Conservation (phyloP, 1,140 invertebrate species). For the Lasaia peninsularis region DNA sequence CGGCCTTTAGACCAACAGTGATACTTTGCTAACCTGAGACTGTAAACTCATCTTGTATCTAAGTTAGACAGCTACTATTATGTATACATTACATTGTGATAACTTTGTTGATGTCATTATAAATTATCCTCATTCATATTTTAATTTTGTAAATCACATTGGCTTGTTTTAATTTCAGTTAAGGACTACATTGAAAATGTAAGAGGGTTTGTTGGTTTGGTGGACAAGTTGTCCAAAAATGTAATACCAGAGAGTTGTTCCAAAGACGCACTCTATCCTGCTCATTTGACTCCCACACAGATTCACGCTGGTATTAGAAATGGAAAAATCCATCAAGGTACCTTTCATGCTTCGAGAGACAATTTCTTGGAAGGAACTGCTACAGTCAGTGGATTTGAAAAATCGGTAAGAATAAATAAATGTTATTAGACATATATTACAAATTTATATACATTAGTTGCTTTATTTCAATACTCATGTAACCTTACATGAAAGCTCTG, state of each 20-base stretch:
- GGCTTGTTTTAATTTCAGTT: conserved; percentile 77
- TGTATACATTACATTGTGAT: no score
- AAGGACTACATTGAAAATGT: conserved; percentile 86
- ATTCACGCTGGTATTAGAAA: conserved; percentile 89
- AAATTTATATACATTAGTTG: neutral
- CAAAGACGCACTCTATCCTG: conserved; percentile 87
- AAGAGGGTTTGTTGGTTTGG: conserved; percentile 80
- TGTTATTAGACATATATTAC: neutral
- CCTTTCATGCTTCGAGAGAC: conserved; percentile 89
- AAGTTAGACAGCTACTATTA: no score
- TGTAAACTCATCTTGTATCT: no score
- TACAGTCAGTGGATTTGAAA: conserved; percentile 86
- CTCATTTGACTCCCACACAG: conserved; percentile 88
- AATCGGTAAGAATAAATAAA: conserved; percentile 78
- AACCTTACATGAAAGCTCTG: no score
- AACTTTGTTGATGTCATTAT: no score
- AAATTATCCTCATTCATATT: no score
- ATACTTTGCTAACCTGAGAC: no score
- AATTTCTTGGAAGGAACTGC: conserved; percentile 98
- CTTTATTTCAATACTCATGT: no score
- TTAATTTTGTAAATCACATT: no score
- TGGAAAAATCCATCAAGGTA: conserved; percentile 89
- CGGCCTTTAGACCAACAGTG: no score
- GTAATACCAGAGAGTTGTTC: conserved; percentile 80
- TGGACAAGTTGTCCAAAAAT: conserved; percentile 88